Conservation (phyloP, 2,113 vertebrate species). For the Osmerus mordax region DNA sequence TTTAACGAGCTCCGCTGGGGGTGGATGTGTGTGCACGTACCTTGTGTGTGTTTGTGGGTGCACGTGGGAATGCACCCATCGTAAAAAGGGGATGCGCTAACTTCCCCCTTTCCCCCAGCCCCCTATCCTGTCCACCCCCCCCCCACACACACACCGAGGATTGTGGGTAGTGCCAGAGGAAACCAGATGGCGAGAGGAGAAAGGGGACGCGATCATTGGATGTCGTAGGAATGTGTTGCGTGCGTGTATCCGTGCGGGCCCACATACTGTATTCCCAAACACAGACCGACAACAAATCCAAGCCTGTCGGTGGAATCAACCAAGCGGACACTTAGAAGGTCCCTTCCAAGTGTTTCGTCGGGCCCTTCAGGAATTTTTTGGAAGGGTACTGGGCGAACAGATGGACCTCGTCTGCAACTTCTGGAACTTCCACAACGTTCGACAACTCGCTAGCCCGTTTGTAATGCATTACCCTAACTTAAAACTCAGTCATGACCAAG, state of each 20-base stretch:
- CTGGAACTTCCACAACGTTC: no score
- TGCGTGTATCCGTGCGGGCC: background rate
- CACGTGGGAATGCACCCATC: background rate
- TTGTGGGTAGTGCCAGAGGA: background rate
- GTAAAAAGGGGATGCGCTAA: no score
- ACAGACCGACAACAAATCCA: background rate
- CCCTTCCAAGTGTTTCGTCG: background rate
- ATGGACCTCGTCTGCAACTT: background rate
- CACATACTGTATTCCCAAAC: background rate
- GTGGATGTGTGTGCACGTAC: background rate
- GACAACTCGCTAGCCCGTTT: no score
- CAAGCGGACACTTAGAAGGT: background rate
- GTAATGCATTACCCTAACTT: no score
- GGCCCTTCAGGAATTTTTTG: no score
- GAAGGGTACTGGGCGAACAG: background rate
- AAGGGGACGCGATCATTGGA: no score
- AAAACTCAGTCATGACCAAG: no score
- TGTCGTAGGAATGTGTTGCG: no score
- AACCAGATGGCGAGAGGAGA: no score
- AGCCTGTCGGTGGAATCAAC: background rate
- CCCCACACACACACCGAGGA: background rate
- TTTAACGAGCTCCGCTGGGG: background rate
- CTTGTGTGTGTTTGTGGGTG: background rate
- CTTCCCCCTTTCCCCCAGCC: no score
- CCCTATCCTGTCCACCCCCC: no score